Evolutionary conservation across 2,888 invertebrate species (phyloP), one percentile per base, ranked within the genome.

Genomic region (Macaria liturata): DNA sequence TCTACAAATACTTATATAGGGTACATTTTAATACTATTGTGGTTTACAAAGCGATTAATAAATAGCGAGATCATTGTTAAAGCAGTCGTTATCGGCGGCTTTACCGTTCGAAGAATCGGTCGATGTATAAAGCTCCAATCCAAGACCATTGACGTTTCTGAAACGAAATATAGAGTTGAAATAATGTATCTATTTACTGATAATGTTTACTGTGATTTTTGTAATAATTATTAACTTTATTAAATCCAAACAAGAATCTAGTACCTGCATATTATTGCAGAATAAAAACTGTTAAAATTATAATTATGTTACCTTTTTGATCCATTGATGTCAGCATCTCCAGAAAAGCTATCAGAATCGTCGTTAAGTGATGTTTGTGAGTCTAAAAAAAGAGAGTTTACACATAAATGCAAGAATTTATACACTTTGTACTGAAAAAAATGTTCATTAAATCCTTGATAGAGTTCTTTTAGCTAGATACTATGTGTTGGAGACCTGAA

Each of bases 331-430:
- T 67, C 86, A 4, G 76, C 81, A 64, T 91, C 91, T 47, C 83
- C 90, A 40, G 86, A 85, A 50, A 90, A 81, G 68, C 91, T 91
- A 62, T 92, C 92, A 3, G 92, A 89, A 69, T 93, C 91, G 48
- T 92, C 92, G 65, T 92, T 92, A 34, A 93, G 77, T 4, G 93
- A 92, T 59, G 88, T 89, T 74, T 92, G 93, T 7, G 93, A 93
- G 75, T 93, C 93, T 93, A 4, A 81, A 82, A 63, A 46, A 53
- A 57, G 47, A 4, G 31, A 37, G 34, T 37, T 37, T 2, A 37
- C 4, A 6, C 34, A 37, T 7, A 4, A 7, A 37, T 7, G 5
- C 7, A 37, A 6, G 5, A 37, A 6, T 7, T 37, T 37, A 37
- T 1, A 37, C 34, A 37, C 7, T 37, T 37, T 37, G 34, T 37